Conservation (phyloP, 2,113 vertebrate genomes). For the Myotis lucifugus region DNA sequence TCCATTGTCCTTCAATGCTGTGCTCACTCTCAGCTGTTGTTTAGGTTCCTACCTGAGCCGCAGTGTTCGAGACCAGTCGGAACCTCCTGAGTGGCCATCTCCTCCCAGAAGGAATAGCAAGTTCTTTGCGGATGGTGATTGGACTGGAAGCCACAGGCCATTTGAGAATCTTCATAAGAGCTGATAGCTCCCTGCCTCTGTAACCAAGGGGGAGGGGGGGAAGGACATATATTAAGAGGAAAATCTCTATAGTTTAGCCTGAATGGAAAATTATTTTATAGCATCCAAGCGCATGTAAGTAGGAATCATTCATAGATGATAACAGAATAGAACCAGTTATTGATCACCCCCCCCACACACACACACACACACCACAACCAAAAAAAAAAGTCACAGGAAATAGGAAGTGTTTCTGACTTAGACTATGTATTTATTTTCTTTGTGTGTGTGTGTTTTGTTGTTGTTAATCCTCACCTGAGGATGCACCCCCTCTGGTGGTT, state of each 20-base stretch:
- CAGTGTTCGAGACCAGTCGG: constrained; percentile 92
- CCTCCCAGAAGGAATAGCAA: constrained; percentile 87
- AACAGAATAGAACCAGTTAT: neutral
- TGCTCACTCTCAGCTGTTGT: neutral
- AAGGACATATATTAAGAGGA: neutral
- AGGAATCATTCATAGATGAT: neutral
- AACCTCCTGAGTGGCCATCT: constrained; percentile 93
- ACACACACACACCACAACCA: too few species aligned
- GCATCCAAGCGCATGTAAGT: neutral
- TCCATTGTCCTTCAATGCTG: neutral
- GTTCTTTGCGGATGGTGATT: constrained; percentile 88
- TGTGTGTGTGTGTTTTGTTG: neutral
- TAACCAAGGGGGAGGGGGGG: neutral
- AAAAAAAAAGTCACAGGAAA: neutral
- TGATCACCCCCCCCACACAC: rapidly evolving
- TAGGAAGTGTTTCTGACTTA: neutral
- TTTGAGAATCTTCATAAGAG: constrained; percentile 86
- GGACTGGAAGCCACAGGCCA: constrained; percentile 87
- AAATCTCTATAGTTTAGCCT: neutral
- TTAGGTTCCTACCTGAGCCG: constrained; percentile 88
- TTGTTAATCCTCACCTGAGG: too few species aligned
- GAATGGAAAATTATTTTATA: neutral
- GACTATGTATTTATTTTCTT: neutral
- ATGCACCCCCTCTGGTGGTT: neutral
- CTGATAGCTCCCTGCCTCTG: constrained; percentile 88